Evolutionary conservation across 53 echinoderm and acorn worm species (phyloP).

Genomic region (Holothuria scabra): DNA sequence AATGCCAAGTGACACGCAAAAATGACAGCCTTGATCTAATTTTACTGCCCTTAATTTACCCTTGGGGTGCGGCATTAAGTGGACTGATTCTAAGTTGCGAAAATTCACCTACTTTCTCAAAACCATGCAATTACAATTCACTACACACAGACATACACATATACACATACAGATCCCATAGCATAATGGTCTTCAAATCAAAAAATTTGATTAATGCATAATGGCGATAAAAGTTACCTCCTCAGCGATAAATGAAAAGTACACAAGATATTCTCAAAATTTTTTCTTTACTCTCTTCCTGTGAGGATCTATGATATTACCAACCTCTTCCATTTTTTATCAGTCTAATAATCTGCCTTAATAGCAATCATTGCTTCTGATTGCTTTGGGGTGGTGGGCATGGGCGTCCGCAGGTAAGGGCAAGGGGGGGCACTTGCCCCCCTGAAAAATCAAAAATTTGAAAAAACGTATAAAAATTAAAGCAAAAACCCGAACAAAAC

Average conservation of each 20-base stretch:
- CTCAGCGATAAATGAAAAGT: background rate
- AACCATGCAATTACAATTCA: background rate
- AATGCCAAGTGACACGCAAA: constrained; percentile 1
- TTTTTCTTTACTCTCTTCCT: background rate
- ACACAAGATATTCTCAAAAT: background rate
- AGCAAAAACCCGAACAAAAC: no score
- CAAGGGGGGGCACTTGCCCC: no score
- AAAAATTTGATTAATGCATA: constrained; percentile 27
- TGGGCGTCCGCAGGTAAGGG: no score
- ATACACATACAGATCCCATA: constrained; percentile 1
- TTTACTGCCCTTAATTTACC: constrained; percentile 33
- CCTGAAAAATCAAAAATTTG: no score
- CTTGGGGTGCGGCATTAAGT: constrained; percentile 18
- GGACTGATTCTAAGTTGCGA: constrained; percentile 6
- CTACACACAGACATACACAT: no score
- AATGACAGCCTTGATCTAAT: constrained; percentile 42
- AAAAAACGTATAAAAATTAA: no score
- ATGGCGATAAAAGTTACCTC: background rate
- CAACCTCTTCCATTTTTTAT: no score
- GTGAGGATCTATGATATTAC: no score
- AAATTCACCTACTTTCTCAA: background rate
- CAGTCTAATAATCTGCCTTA: no score
- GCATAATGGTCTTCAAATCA: background rate
- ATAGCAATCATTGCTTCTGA: no score
- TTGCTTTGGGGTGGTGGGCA: no score